Conservation (phyloP, 2,888 invertebrate genomes). For the Melieria picta region DNA sequence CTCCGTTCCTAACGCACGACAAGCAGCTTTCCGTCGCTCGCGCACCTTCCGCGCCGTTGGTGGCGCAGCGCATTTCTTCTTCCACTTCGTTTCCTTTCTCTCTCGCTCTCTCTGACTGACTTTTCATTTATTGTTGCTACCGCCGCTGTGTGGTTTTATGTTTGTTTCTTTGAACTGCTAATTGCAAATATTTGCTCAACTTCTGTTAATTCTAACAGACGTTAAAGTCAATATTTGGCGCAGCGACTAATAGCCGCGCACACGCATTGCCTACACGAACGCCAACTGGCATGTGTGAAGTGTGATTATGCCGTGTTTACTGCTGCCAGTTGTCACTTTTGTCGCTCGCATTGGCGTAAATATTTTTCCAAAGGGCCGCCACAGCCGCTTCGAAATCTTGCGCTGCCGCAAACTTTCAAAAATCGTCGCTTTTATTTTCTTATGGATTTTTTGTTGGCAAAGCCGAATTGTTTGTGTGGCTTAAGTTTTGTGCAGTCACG, state of each 20-base stretch:
- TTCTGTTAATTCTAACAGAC: slow-evolving; percentile 31
- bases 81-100: neutral
- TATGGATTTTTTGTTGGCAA: neutral
- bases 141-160: neutral
- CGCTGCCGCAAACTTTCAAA: too few species aligned
- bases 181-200: slow-evolving; percentile 21
- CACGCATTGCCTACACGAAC: neutral
- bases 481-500: too few species aligned
- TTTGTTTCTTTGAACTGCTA: neutral
- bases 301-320: neutral
- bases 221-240: slow-evolving; percentile 52
- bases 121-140: neutral
- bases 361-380: neutral
- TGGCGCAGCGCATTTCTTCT: neutral
- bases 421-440: neutral
- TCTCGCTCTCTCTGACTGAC: neutral
- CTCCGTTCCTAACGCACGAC: slow-evolving; percentile 22
- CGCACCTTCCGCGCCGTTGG: slow-evolving; percentile 1
- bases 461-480: too few species aligned
- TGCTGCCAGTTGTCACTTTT: neutral
- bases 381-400: too few species aligned
- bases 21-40: too few species aligned
- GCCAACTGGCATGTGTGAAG: neutral
- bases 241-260: slow-evolving; percentile 48
- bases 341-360: neutral